Evolutionary conservation across 1,140 invertebrate species (phyloP).

Genomic region (Hormaphis cornu): DNA sequence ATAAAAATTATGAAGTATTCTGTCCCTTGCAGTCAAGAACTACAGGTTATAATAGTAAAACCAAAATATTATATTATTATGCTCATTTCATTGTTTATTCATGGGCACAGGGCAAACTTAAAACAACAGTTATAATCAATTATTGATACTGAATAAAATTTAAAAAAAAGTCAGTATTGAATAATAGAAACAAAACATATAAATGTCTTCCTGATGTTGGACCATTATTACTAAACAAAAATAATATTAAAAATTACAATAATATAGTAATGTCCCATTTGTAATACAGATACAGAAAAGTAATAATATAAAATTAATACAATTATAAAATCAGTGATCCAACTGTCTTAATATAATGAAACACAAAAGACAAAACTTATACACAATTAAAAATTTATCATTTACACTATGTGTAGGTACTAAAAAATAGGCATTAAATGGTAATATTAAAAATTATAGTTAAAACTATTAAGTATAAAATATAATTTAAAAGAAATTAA

Average conservation of each 20-base stretch:
- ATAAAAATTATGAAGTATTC: no score
- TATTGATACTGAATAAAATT: neutral
- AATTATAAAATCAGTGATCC: neutral
- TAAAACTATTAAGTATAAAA: neutral
- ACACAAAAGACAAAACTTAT: constrained; percentile 2
- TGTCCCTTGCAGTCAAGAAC: no score
- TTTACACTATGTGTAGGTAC: no score
- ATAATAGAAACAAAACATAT: neutral
- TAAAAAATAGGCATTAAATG: no score
- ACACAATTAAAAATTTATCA: neutral
- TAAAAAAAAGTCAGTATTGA: neutral
- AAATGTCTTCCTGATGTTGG: neutral
- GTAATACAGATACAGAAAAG: neutral
- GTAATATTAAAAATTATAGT: neutral
- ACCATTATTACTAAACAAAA: neutral
- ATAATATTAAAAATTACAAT: neutral
- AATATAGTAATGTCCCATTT: neutral
- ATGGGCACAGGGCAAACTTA: no score
- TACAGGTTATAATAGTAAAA: no score
- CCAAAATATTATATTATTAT: no score
- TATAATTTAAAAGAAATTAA: neutral
- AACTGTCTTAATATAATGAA: neutral
- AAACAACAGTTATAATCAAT: neutral
- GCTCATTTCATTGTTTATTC: no score
- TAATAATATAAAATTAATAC: neutral